These are phyloP conservation scores for Chiloscyllium punctatum DNA, from an alignment of 2,797 vertebrate genomes.

Conservation along the genomic window DNA sequence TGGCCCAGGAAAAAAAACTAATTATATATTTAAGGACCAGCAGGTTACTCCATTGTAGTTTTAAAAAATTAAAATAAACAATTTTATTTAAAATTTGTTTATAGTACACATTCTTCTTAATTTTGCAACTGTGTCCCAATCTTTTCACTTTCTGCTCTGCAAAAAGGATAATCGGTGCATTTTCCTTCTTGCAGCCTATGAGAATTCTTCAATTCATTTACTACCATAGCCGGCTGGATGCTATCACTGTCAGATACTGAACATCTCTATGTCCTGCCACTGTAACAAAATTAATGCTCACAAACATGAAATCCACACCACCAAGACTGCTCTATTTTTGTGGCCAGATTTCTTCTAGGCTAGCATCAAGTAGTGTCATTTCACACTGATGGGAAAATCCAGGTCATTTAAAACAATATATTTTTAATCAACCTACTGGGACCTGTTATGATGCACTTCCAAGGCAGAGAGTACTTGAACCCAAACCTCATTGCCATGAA, in stretches of 20 bases:
- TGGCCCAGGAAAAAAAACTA: neutral
- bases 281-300: neutral
- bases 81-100: neutral
- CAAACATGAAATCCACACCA: neutral
- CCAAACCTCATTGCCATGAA: neutral
- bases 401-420: neutral
- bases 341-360: no score
- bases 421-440: no score
- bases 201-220: neutral
- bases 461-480: no score
- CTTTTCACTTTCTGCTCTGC: neutral
- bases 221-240: neutral
- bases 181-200: neutral
- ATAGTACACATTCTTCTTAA: neutral
- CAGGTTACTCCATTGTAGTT: neutral
- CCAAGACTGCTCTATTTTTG: no score
- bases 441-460: no score
- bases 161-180: neutral
- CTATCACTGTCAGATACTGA: neutral
- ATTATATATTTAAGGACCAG: neutral
- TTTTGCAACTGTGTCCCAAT: neutral
- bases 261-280: neutral
- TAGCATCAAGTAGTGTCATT: neutral
- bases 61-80: neutral
- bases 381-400: neutral